These are phyloP conservation scores for Oncorhynchus kisutch DNA, from an alignment of 2,113 vertebrate species.

Conservation along the genomic window DNA sequence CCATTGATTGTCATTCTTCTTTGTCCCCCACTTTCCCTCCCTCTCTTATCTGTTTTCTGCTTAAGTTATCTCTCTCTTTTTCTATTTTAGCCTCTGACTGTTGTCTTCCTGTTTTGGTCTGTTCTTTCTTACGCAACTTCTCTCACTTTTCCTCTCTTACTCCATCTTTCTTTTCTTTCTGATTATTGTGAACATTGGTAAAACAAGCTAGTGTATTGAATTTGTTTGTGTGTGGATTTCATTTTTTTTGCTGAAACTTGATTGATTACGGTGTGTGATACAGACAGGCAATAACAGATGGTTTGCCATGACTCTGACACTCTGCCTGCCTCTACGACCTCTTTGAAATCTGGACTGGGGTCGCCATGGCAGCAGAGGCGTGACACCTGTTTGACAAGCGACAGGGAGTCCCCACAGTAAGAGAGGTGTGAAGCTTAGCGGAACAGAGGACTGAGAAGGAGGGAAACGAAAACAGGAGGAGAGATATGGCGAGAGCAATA, in stretches of 20 bases:
- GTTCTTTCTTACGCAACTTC: background rate
- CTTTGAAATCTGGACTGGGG: too few relatives aligned
- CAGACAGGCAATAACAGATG: background rate
- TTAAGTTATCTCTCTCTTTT: background rate
- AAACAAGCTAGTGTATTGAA: too few relatives aligned
- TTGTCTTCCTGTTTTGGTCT: background rate
- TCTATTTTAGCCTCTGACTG: background rate
- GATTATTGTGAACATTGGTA: too few relatives aligned
- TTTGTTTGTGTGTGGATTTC: too few relatives aligned
- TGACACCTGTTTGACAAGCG: too few relatives aligned
- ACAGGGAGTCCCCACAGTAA: background rate
- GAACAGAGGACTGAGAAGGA: background rate
- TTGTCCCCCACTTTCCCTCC: conserved; percentile 23
- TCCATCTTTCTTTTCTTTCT: background rate
- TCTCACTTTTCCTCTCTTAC: background rate
- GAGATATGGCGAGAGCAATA: background rate
- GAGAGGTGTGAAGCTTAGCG: background rate
- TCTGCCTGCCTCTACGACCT: too few relatives aligned
- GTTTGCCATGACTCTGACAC: too few relatives aligned
- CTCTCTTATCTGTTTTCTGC: background rate
- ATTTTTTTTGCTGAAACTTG: too few relatives aligned
- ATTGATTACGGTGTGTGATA: too few relatives aligned
- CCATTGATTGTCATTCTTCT: conserved; percentile 38
- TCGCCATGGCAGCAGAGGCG: too few relatives aligned
- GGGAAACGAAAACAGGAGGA: background rate